Evolutionary conservation across 1,140 invertebrate species (phyloP).

Genomic region (Drosophila miranda): DNA sequence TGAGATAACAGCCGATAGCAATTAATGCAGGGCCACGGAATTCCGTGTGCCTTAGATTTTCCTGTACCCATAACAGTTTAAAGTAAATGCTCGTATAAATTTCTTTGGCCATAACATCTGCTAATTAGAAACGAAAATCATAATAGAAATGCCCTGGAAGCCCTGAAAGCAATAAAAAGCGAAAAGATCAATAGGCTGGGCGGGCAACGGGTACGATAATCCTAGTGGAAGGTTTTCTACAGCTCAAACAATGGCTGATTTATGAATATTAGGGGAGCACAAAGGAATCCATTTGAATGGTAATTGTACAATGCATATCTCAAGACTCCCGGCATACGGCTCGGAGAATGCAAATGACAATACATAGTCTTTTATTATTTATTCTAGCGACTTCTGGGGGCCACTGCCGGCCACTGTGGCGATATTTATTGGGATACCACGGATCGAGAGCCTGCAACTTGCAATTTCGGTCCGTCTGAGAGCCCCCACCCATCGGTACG

Average conservation of each 20-base stretch:
- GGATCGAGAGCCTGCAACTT: slow-evolving; percentile 2
- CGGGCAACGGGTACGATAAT: too few relatives aligned
- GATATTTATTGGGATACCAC: slow-evolving; percentile 17
- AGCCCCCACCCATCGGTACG: slow-evolving; percentile 4
- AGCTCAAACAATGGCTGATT: slow-evolving; percentile 23
- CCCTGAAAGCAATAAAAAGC: background rate
- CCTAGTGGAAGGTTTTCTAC: too few relatives aligned
- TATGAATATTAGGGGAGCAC: slow-evolving; percentile 28
- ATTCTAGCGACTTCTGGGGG: slow-evolving; percentile 37
- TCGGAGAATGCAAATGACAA: slow-evolving; percentile 27
- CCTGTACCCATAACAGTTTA: too few relatives aligned
- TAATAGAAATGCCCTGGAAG: too few relatives aligned
- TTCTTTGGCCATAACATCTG: too few relatives aligned
- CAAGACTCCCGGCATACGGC: slow-evolving; percentile 6
- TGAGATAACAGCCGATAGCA: slow-evolving; percentile 15
- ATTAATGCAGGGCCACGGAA: slow-evolving; percentile 20
- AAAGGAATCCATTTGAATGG: slow-evolving; percentile 8
- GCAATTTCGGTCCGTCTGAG: slow-evolving; percentile 22
- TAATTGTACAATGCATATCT: slow-evolving; percentile 9
- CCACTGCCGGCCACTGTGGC: background rate
- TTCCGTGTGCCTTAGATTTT: too few relatives aligned
- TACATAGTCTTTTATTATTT: slow-evolving; percentile 43
- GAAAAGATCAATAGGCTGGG: background rate
- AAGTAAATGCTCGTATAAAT: too few relatives aligned
- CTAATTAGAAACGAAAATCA: too few relatives aligned